Evolutionary conservation across 2,113 vertebrate species (phyloP).

Genomic region (Penelope pileata): DNA sequence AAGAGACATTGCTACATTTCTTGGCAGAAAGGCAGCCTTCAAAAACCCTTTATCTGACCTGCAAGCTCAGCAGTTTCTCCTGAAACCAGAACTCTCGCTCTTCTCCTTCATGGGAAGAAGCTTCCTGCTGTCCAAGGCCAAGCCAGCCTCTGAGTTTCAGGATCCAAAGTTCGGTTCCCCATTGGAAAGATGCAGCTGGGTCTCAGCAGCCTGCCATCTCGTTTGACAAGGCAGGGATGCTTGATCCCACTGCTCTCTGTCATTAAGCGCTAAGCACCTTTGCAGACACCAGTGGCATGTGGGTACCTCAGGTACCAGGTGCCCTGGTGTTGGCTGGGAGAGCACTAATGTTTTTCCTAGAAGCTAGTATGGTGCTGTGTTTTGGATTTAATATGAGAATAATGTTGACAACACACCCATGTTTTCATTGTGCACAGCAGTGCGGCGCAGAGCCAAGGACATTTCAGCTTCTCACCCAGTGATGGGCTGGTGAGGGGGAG

Average conservation of each 20-base stretch:
- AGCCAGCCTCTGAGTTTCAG: not conserved
- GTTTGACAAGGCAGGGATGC: not conserved
- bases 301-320: not conserved
- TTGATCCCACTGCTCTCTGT: not conserved
- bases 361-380: too few relatives aligned
- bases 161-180: not conserved
- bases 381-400: too few relatives aligned
- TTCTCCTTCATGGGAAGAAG: not conserved
- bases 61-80: constrained; percentile 18
- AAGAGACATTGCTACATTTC: not conserved
- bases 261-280: not conserved
- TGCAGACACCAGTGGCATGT: not conserved
- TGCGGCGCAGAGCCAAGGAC: too few relatives aligned
- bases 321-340: too few relatives aligned
- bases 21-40: not conserved
- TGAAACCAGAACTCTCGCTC: not conserved
- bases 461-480: too few relatives aligned
- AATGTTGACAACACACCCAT: too few relatives aligned
- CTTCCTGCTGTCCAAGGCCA: not conserved
- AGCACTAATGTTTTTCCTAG: too few relatives aligned
- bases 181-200: not conserved
- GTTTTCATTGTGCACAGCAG: too few relatives aligned
- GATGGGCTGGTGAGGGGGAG: too few relatives aligned
- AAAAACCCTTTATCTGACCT: not conserved
- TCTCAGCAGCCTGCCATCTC: not conserved